Evolutionary conservation across 1,140 invertebrate species (phyloP).

Genomic region (Sitobion miscanthi): DNA sequence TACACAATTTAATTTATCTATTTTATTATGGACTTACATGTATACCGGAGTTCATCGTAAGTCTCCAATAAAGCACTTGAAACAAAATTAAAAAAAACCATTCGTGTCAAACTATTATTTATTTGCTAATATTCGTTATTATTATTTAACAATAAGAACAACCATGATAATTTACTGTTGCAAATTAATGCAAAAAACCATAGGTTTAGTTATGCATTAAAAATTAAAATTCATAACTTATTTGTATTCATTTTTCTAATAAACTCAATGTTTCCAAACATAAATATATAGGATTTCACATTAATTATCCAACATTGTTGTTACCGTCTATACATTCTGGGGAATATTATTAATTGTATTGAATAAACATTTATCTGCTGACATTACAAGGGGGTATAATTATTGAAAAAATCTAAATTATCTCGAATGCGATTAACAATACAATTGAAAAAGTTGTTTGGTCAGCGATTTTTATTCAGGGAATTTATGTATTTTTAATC

Average conservation of each 20-base stretch:
- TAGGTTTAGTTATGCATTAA: background rate
- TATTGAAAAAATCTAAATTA: background rate
- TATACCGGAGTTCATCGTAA: background rate
- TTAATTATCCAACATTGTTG: background rate
- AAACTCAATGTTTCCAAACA: background rate
- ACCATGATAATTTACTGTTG: too few relatives aligned
- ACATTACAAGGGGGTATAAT: background rate
- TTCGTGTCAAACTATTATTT: background rate
- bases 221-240: background rate
- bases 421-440: background rate
- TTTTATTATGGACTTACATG: background rate
- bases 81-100: background rate
- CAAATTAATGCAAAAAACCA: too few relatives aligned
- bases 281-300: background rate
- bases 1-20: background rate
- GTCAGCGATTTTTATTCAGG: background rate
- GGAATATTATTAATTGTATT: background rate
- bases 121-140: background rate
- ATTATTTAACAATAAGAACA: background rate
- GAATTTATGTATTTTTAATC: constrained; percentile 4
- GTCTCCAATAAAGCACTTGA: background rate
- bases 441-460: background rate
- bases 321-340: background rate
- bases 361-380: background rate
- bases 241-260: background rate